Base-by-base conservation (phyloP, 2,888 invertebrate genomes). In the Dyspetes luteomarginatus region DNA sequence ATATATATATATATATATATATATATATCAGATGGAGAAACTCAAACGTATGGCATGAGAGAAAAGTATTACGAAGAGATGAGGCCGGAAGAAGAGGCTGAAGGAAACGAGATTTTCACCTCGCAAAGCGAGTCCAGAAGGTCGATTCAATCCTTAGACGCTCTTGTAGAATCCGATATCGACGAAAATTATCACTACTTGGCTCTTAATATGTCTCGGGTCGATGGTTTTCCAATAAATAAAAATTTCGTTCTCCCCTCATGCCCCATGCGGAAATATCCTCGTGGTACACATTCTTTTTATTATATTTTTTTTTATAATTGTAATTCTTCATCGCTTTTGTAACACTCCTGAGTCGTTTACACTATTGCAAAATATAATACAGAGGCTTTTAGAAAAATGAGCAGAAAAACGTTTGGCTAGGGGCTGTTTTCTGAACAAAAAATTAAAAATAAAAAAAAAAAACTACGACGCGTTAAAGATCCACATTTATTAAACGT, bases 181-280 rank as follows among this genome's bases (percentile, higher is more conserved):
- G 68, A 58, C 58, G 58, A 50, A 7, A 74, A 79, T 79, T 80
- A 75, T 71, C 64, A 65, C 71, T 62, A 64, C 55, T 36, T 12
- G 56, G 28, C 30, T 67, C 65, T 74, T 71, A 71, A 80, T 75
- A 65, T 43, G 52, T 24, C 64, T 75, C 60, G 24, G 69, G 73
- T 73, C 56, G 79, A 75, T 80, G 74, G 74, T 80, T 75, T 80
- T 80, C 75, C 79, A 64, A 80, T 80, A 75, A 48, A 48, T 58
- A 50, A 65, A 60, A 71, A 65, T 58, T 71, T 80, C 65, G 52
- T 52, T 50, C 62, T 26, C 56, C 22, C 36, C 56, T 58, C n/a
- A n/a, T 48, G 15, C 65, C 17, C 30, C 24, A 52, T 60, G 50
- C 28, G 60, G 43, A 19, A 64, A 55, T 28, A 69, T 36, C 4